A percentile compares a stretch with the other conserved stretches of the same genome.
These are phyloP conservation scores for Labeo catla DNA, from an alignment of 2,113 vertebrate genomes.

Conservation along the genomic window DNA sequence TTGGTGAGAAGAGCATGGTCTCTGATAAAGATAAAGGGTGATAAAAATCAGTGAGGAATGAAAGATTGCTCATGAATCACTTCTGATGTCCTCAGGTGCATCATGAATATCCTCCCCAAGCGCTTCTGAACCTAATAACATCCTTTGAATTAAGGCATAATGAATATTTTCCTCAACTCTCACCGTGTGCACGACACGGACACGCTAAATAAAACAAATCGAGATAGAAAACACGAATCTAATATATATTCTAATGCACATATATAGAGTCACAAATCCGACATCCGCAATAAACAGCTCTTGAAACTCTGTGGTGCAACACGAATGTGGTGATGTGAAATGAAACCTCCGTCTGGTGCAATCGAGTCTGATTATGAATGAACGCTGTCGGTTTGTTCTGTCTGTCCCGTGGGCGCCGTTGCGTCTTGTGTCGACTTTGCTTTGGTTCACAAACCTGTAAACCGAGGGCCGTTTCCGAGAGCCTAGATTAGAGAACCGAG, in stretches of 20 bases:
- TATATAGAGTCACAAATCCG: background rate
- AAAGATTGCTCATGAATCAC: too few species aligned
- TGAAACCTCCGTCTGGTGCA: background rate
- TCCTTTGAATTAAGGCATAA: background rate
- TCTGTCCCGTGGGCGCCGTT: background rate
- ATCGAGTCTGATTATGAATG: background rate
- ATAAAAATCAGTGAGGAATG: too few species aligned
- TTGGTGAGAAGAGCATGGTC: too few species aligned
- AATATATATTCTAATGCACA: background rate
- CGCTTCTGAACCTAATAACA: background rate
- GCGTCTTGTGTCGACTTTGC: background rate
- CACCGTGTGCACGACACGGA: background rate
- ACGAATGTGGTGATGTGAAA: background rate
- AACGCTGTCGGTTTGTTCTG: background rate
- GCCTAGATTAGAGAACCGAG: background rate
- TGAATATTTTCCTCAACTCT: background rate
- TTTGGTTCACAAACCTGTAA: background rate
- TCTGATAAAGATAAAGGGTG: too few species aligned
- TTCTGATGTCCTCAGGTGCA: too few species aligned
- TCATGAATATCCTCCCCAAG: background rate
- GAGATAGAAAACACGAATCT: background rate
- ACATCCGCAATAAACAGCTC: background rate
- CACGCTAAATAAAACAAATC: constrained; percentile 1
- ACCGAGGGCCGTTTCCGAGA: background rate
- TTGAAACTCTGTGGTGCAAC: background rate